These are phyloP conservation scores for Eugnorisma glareosa DNA, from an alignment of 2,888 invertebrate species.

Conservation along the genomic window DNA sequence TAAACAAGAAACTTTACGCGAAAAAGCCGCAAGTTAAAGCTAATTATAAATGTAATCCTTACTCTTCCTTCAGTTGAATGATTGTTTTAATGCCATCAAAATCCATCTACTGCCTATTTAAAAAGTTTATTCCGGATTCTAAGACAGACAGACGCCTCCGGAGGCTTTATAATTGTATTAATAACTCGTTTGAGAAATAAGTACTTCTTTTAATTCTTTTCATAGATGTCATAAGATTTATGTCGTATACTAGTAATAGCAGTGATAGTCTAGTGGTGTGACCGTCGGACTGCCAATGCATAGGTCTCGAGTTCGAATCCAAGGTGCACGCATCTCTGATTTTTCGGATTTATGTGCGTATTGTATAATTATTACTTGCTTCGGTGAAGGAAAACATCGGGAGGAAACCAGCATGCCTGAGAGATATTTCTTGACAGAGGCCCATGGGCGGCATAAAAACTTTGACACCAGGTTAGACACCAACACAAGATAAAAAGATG, in stretches of 20 bases:
- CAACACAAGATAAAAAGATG: too few relatives aligned
- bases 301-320: too few relatives aligned
- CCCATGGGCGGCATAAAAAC: too few relatives aligned
- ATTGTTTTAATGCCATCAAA: not conserved
- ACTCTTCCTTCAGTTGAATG: not conserved
- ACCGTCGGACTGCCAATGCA: too few relatives aligned
- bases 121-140: not conserved
- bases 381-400: too few relatives aligned
- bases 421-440: too few relatives aligned
- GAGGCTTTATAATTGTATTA: not conserved
- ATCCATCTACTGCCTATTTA: not conserved
- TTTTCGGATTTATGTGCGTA: too few relatives aligned
- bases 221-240: not conserved
- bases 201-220: not conserved
- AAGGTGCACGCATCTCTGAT: too few relatives aligned
- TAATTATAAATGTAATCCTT: not conserved
- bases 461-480: too few relatives aligned
- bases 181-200: not conserved
- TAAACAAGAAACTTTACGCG: not conserved
- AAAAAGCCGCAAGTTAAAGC: not conserved
- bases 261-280: too few relatives aligned
- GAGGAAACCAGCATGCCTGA: too few relatives aligned
- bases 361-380: too few relatives aligned
- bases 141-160: not conserved
- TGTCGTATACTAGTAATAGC: not conserved